A percentile compares a stretch with the other conserved stretches of the same genome.
Conservation (phyloP, 2,888 invertebrate genomes). For the Xestia ashworthii region DNA sequence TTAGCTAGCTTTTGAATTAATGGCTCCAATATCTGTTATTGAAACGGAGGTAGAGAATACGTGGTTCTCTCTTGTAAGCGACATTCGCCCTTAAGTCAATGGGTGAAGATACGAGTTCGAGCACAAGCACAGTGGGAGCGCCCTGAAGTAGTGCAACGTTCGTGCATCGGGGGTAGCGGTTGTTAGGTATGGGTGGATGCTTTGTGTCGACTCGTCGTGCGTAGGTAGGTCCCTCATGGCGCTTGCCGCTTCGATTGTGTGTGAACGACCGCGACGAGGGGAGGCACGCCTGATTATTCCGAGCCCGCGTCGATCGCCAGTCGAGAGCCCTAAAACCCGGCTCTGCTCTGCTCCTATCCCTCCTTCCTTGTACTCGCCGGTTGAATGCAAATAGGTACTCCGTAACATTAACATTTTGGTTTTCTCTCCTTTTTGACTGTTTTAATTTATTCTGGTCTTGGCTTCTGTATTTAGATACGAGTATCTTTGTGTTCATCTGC, state of each 20-base stretch:
- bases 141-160: slow-evolving; percentile 77
- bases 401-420: slow-evolving; percentile 75
- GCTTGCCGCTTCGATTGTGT: slow-evolving; percentile 86
- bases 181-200: slow-evolving; percentile 85
- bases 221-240: slow-evolving; percentile 86
- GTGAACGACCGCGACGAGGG: slow-evolving; percentile 89
- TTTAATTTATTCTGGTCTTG: slow-evolving; percentile 72
- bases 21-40: slow-evolving; percentile 68
- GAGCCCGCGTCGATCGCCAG: slow-evolving; percentile 84
- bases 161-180: slow-evolving; percentile 80
- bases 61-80: slow-evolving; percentile 56
- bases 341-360: slow-evolving; percentile 71
- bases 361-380: slow-evolving; percentile 72
- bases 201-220: slow-evolving; percentile 84
- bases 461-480: slow-evolving; percentile 59
- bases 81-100: slow-evolving; percentile 48
- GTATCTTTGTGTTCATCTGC: slow-evolving; percentile 48
- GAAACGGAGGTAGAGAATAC: slow-evolving; percentile 78
- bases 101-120: slow-evolving; percentile 68
- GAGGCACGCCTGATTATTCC: slow-evolving; percentile 88
- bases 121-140: slow-evolving; percentile 24
- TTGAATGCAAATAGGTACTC: slow-evolving; percentile 84
- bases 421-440: slow-evolving; percentile 65
- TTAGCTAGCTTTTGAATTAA: slow-evolving; percentile 77
- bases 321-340: slow-evolving; percentile 85